Evolutionary conservation across 2,888 invertebrate genomes (phyloP).

Genomic region (Mantis religiosa): DNA sequence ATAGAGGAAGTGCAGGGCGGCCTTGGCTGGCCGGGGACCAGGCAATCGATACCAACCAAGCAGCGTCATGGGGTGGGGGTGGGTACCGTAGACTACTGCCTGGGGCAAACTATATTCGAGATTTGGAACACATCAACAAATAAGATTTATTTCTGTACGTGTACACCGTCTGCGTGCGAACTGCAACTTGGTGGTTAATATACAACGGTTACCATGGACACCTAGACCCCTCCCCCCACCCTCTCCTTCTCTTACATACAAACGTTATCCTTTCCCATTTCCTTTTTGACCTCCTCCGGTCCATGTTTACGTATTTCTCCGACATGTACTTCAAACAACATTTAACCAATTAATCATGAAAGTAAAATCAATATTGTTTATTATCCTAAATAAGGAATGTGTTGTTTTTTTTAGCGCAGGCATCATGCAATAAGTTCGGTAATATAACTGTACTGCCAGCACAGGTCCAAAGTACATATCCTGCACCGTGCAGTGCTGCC

Average conservation of each 20-base stretch:
- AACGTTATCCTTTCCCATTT: no score
- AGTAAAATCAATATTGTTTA: no score
- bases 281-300: no score
- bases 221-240: neutral
- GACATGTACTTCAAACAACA: neutral
- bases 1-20: neutral
- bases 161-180: no score
- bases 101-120: neutral
- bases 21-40: conserved; percentile 10
- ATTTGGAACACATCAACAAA: neutral
- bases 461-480: neutral
- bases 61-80: neutral
- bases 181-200: neutral
- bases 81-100: neutral
- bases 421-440: neutral
- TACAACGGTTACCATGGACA: neutral
- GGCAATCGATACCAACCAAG: neutral
- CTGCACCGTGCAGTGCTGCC: neutral
- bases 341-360: no score
- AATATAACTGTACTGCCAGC: neutral
- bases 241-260: neutral
- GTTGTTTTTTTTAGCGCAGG: no score
- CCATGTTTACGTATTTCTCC: neutral
- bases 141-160: neutral
- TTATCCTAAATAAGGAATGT: no score